Percentiles rank a stretch among this genome's conserved stretches.
Evolutionary conservation across 2,888 invertebrate genomes (phyloP).

Genomic region (Eustalomyia histrio): DNA sequence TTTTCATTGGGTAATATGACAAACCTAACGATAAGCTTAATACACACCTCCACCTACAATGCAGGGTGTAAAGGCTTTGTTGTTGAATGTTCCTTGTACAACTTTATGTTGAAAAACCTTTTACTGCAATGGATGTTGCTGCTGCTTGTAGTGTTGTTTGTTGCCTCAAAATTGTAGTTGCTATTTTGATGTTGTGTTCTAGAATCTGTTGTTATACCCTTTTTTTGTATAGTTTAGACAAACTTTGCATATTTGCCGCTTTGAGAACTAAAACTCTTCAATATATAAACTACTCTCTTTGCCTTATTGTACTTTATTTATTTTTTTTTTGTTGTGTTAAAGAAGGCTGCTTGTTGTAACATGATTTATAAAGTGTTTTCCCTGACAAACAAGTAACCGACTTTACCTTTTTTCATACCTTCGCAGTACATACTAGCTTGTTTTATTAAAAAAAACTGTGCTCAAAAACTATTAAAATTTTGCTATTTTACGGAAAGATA

Average conservation of each 20-base stretch:
- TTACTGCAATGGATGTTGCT: slow-evolving; percentile 35
- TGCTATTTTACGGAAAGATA: too few species aligned
- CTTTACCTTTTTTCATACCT: slow-evolving; percentile 42
- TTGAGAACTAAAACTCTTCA: slow-evolving; percentile 40
- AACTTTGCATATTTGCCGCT: slow-evolving; percentile 65
- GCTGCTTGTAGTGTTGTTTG: slow-evolving; percentile 54
- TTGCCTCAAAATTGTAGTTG: slow-evolving; percentile 42
- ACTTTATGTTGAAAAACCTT: slow-evolving; percentile 52
- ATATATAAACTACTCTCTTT: slow-evolving; percentile 48
- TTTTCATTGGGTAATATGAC: not conserved
- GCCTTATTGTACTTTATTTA: slow-evolving; percentile 8
- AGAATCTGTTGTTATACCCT: slow-evolving; percentile 38
- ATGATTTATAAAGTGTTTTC: slow-evolving; percentile 69
- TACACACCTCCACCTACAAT: slow-evolving; percentile 9
- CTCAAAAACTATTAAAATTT: not conserved
- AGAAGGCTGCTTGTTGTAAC: slow-evolving; percentile 66
- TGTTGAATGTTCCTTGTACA: slow-evolving; percentile 42
- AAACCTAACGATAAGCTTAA: slow-evolving; percentile 12
- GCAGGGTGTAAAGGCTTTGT: slow-evolving; percentile 35
- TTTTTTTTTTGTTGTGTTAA: slow-evolving; percentile 40
- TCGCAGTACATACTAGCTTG: not conserved
- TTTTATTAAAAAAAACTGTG: not conserved
- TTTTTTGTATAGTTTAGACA: slow-evolving; percentile 23
- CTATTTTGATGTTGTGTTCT: slow-evolving; percentile 47
- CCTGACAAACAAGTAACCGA: slow-evolving; percentile 66